Base-by-base conservation (phyloP, 2,113 vertebrate species). In the Emydocephalus ijimae region DNA sequence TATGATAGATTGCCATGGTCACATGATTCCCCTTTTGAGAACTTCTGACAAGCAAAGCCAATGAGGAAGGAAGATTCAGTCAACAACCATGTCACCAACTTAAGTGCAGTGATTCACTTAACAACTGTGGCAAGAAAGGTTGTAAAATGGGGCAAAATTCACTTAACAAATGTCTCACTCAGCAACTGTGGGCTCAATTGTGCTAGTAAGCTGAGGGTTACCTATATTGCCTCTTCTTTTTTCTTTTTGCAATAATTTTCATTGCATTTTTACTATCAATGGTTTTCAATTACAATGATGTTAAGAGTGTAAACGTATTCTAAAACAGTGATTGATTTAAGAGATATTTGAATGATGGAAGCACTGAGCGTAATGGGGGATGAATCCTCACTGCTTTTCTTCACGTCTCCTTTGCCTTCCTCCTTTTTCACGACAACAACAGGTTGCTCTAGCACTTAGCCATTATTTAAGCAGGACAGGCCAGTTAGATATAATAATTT, bases 401-500 rank as follows among this genome's bases (percentile, higher is more conserved):
- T 95, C 94, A 94, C 4, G 2, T 55, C 34, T 39, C 2, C 15
- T 9, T 69, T 29, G 0, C 6, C 69, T 6, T 39, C 69, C 69
- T 81, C 29, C 29, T 81, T 39, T 8, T 23, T 81, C 34, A 9
- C 7, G 2, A 39, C 34, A 39, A 81, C 15, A 69, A 86, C 6
- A 93, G 93, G 94, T 95, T 94, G 92, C 94, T 95, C 88, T 87
- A 95, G 92, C 95, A 95, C 95, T 96, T 94, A 95, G 95, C 93
- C 94, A 95, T 96, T 52, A 55, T 43, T 95, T 95, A 11, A 96
- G 95, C 94, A 94, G 95, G 95, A 95, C 94, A 94, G 96, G 95
- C 94, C 94, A 93, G 93, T 91, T 93, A 93, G 95, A 95, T 96
- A 96, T 96, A 96, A 96, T 96, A 96, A 96, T 97, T 97, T 97